Conservation (phyloP, 2,888 invertebrate genomes). For the Scaptomyza reducta region DNA sequence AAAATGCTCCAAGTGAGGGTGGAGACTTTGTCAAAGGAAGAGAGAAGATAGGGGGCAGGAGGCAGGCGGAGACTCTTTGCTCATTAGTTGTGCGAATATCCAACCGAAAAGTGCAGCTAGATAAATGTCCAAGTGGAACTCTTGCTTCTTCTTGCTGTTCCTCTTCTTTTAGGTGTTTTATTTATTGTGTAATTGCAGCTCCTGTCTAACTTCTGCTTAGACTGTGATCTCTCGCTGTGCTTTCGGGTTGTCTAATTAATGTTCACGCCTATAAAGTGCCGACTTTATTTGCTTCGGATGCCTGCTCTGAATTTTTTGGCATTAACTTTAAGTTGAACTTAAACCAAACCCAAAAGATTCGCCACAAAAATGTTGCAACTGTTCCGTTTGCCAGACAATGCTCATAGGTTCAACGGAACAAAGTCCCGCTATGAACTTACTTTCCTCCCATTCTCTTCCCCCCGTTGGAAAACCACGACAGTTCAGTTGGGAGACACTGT, state of each 20-base stretch:
- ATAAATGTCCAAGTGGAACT: conserved; percentile 8
- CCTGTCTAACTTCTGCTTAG: conserved; percentile 43
- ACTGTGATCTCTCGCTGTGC: conserved; percentile 18
- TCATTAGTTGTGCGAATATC: conserved; percentile 56
- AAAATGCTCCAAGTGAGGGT: conserved; percentile 43
- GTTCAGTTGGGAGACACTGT: conserved; percentile 32
- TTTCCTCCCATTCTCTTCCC: not conserved
- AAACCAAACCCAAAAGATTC: conserved; percentile 28
- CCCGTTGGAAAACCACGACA: conserved; percentile 52
- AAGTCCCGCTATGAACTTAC: conserved; percentile 60
- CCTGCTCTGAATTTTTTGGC: conserved; percentile 47
- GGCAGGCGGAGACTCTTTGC: conserved; percentile 48
- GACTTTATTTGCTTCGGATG: conserved; percentile 70
- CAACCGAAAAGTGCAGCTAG: conserved; percentile 18
- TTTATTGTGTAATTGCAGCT: conserved; percentile 60
- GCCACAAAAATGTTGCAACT: conserved; percentile 54
- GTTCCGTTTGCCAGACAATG: conserved; percentile 24
- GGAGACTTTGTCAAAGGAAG: conserved; percentile 15
- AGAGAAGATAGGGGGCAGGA: not conserved
- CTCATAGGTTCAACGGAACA: conserved; percentile 69
- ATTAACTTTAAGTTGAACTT: not conserved
- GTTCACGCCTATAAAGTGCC: conserved; percentile 69
- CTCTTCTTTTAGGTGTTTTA: conserved; percentile 42
- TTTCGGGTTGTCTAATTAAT: conserved; percentile 69
- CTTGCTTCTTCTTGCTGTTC: no score